Percentiles rank a stretch among this genome's conserved stretches.
These are phyloP conservation scores for Gastrophysa polygoni DNA, from an alignment of 2,888 invertebrate genomes.

Conservation along the genomic window DNA sequence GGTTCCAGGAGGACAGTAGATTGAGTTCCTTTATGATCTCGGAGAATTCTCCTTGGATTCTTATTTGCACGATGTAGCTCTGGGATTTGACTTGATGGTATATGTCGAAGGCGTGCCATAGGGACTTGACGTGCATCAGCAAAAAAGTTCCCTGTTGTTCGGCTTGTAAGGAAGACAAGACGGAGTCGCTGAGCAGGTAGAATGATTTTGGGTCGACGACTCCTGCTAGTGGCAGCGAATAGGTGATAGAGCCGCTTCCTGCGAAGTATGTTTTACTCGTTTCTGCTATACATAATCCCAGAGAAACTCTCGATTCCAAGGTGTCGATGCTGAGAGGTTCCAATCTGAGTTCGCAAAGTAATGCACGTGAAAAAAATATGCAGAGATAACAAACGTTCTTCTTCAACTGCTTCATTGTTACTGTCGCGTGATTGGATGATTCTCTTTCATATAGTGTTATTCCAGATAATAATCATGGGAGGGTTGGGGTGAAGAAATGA, in stretches of 20 bases:
- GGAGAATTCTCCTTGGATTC: constrained; percentile 28
- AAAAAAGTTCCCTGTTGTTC: constrained; percentile 22
- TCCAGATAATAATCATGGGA: not conserved
- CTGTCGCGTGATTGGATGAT: not conserved
- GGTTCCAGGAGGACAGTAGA: constrained; percentile 30
- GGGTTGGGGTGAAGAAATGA: not conserved
- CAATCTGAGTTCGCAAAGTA: not conserved
- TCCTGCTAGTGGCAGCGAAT: constrained; percentile 19
- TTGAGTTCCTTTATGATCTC: constrained; percentile 22
- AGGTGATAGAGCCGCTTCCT: constrained; percentile 24
- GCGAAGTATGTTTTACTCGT: constrained; percentile 26
- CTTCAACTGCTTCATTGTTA: not conserved
- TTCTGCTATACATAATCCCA: constrained; percentile 29
- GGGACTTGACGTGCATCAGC: constrained; percentile 18
- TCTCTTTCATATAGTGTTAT: not conserved
- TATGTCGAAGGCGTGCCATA: not conserved
- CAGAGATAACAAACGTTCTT: not conserved
- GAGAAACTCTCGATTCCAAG: constrained; percentile 19
- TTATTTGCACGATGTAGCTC: constrained; percentile 38
- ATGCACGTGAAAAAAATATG: not conserved
- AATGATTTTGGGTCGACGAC: constrained; percentile 8
- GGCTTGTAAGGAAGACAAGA: constrained; percentile 17
- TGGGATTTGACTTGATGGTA: constrained; percentile 10
- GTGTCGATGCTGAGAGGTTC: constrained; percentile 8
- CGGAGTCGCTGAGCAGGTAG: constrained; percentile 20